Percentiles rank a stretch among this genome's conserved stretches.
phyloP scores from a whole-genome alignment of 2,888 invertebrate genomes.

The Tholera decimalis region DNA sequence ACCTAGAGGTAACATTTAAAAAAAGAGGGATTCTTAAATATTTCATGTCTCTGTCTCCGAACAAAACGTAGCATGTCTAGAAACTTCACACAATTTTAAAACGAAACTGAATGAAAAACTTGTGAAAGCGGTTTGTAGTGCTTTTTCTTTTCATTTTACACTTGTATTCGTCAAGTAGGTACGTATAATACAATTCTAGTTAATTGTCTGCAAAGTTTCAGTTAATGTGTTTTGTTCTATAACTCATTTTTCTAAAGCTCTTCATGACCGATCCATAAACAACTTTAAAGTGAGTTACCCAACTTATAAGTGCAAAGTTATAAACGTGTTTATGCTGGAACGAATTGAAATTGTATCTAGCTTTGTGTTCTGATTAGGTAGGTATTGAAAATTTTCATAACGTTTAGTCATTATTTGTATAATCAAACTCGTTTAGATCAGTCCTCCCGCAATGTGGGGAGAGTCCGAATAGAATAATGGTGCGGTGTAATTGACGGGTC shows the following conservation, averaged over 20 bases:
- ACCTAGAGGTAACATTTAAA: background rate
- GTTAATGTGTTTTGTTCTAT: constrained; percentile 58
- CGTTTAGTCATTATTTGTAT: constrained; percentile 45
- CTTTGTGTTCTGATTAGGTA: constrained; percentile 15
- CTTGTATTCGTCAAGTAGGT: constrained; percentile 47
- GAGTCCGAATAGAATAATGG: constrained; percentile 76
- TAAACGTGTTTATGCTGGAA: constrained; percentile 14
- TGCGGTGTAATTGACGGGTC: constrained; percentile 78
- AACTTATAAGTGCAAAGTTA: constrained; percentile 44
- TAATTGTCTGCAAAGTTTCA: constrained; percentile 62
- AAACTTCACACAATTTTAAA: constrained; percentile 61
- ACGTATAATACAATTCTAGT: constrained; percentile 47
- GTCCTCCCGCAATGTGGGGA: constrained; percentile 65
- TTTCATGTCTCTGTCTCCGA: constrained; percentile 25
- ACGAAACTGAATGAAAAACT: constrained; percentile 63
- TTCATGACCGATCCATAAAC: constrained; percentile 34
- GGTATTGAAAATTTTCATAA: constrained; percentile 5
- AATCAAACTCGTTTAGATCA: constrained; percentile 59
- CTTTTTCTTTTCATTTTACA: constrained; percentile 53
- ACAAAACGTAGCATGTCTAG: constrained; percentile 42
- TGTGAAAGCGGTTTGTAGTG: constrained; percentile 49
- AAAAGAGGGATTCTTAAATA: constrained; percentile 17
- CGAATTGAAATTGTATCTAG: constrained; percentile 26
- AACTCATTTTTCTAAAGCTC: constrained; percentile 59
- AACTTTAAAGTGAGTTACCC: constrained; percentile 50